These are phyloP conservation scores for Albula goreensis DNA, from an alignment of 2,113 vertebrate genomes.

Conservation along the genomic window DNA sequence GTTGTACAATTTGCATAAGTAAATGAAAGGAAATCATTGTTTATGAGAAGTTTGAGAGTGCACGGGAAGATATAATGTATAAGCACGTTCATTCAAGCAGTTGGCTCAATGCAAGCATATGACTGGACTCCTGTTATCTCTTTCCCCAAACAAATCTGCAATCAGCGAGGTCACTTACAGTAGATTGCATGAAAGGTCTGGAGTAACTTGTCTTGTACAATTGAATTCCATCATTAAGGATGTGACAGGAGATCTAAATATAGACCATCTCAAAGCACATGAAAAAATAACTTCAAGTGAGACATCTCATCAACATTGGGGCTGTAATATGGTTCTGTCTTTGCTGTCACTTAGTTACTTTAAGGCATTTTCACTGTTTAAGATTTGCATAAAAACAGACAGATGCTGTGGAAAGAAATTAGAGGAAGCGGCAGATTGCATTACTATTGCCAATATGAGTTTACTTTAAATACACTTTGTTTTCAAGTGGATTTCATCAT, in stretches of 20 bases:
- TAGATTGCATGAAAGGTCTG: slow-evolving; percentile 8
- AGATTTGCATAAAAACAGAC: background rate
- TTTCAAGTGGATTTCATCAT: no score
- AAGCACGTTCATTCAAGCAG: background rate
- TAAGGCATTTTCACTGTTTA: slow-evolving; percentile 39
- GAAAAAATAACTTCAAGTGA: background rate
- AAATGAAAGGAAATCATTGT: no score
- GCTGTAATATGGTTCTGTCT: slow-evolving; percentile 62
- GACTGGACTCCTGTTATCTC: background rate
- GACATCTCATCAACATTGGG: slow-evolving; percentile 46
- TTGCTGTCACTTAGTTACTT: slow-evolving; percentile 54
- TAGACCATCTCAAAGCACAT: background rate
- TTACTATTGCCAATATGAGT: no score
- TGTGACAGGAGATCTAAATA: slow-evolving; percentile 13
- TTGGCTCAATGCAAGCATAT: background rate
- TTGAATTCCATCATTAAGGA: slow-evolving; percentile 14
- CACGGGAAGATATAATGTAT: background rate
- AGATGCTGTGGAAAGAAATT: background rate
- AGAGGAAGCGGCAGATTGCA: no score
- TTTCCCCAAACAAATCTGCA: slow-evolving; percentile 31
- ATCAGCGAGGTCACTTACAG: slow-evolving; percentile 35
- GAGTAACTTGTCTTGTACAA: slow-evolving; percentile 11
- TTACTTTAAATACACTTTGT: no score
- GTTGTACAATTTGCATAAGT: no score
- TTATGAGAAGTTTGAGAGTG: no score